These are phyloP conservation scores for Limosa lapponica DNA, from an alignment of 2,797 vertebrate genomes.

Conservation along the genomic window DNA sequence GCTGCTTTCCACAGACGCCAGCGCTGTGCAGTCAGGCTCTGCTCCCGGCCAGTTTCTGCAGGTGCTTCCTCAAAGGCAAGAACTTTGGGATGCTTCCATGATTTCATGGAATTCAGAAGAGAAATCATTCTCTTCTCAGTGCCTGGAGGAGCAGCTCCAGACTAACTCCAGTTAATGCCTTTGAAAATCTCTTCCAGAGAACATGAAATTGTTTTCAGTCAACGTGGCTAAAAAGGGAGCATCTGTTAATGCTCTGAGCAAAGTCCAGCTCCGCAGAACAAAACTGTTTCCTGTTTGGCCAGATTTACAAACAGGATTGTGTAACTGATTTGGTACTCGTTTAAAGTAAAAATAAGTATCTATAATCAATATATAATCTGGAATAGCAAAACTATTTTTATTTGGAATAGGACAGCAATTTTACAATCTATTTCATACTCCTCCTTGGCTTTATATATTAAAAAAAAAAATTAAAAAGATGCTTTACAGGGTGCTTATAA, in stretches of 20 bases:
- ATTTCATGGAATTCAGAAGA: background rate
- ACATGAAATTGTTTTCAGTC: background rate
- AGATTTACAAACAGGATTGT: background rate
- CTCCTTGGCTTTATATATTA: background rate
- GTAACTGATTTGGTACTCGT: background rate
- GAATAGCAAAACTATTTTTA: background rate
- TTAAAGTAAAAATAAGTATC: background rate
- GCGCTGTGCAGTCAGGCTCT: background rate
- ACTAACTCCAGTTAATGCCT: background rate
- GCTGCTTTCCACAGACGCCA: background rate
- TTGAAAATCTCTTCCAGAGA: constrained; percentile 9
- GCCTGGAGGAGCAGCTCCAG: background rate
- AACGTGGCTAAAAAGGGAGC: background rate
- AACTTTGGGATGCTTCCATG: background rate
- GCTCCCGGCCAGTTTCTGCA: background rate
- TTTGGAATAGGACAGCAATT: background rate
- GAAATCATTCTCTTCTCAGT: background rate
- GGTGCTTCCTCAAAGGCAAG: constrained; percentile 8
- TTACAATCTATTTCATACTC: background rate
- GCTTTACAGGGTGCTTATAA: background rate
- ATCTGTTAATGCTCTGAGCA: background rate
- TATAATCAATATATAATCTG: background rate
- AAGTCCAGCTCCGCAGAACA: background rate
- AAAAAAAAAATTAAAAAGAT: background rate
- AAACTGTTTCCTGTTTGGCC: background rate